A percentile compares a stretch with the other conserved stretches of the same genome.
These are phyloP conservation scores for Macropus fuliginosus DNA, from an alignment of 2,797 vertebrate species.

Conservation along the genomic window DNA sequence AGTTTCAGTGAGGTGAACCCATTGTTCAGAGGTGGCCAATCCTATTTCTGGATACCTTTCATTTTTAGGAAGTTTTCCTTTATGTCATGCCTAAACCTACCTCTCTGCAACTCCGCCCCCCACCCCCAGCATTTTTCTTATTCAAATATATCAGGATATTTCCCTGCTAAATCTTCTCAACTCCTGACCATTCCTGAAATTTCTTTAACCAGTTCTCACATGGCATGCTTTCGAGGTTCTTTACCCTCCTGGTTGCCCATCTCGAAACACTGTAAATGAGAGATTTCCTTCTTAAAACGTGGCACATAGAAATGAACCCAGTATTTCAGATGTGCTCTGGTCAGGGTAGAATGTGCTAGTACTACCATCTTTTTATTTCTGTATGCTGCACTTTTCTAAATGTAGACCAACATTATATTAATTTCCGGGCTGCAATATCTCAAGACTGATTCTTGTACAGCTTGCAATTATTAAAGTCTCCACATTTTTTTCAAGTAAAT, in stretches of 20 bases:
- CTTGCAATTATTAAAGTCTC: background rate
- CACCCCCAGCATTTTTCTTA: background rate
- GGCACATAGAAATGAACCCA: background rate
- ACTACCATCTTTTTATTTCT: background rate
- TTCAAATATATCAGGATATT: background rate
- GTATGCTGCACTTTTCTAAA: background rate
- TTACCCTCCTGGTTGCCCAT: background rate
- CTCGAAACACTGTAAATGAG: background rate
- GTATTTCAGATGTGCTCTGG: background rate
- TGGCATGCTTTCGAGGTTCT: background rate
- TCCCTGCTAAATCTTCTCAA: background rate
- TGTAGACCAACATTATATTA: background rate
- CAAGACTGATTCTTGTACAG: background rate
- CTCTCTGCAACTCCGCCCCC: background rate
- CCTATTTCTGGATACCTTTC: background rate
- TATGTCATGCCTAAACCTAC: background rate
- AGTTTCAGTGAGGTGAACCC: background rate
- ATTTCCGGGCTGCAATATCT: background rate
- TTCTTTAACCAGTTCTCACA: background rate
- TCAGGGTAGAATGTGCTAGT: background rate
- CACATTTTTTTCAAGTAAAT: background rate
- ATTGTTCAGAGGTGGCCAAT: background rate
- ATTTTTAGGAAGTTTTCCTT: background rate
- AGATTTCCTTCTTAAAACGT: background rate
- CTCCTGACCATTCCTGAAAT: background rate